Evolutionary conservation across 2,113 vertebrate species (phyloP), one percentile per base, ranked within the genome.

Genomic region (Ramphastos sulfuratus): DNA sequence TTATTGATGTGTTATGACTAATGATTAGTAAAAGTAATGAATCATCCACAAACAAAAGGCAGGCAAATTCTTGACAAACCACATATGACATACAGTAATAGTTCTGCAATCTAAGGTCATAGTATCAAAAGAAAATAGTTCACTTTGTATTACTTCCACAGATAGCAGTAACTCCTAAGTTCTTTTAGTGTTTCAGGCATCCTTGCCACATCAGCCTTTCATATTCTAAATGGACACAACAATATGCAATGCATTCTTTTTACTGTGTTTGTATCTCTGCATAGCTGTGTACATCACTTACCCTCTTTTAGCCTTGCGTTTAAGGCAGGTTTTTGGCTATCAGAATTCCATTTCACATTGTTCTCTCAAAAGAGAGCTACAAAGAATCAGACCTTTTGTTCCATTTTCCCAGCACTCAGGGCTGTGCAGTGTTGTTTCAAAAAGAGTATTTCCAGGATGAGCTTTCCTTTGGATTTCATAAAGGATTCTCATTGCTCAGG

Each of bases 371-470:
- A 20, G 20, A 82, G 27, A 11, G 12, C 48, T 67, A 60, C 6
- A 9, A 33, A 71, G 37, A 82, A 75, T 25, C 31, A 67, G 33
- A 87, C 73, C 31, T 87, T 87, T 37, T 65, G 27, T 84, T 87
- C n/a, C 21, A 42, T 33, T 87, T 87, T 27, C 56, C 61, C 60
- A 87, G 59, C 30, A 74, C 37, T 27, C 69, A 33, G 30, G 6
- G 64, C 73, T 89, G 69, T 42, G 79, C 83, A 63, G 28, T 33
- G 84, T 60, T 93, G 50, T 94, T 94, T 93, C 84, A 94, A 35
- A 94, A 95, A 88, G 77, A 80, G 48, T 56, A 69, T 94, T 96
- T 97, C 89, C 82, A 87, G 55, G 76, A 95, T 96, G 10, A 56
- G 39, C 13, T 78, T 94, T 89, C 72, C 55, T 91, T 95, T 67